A percentile compares a stretch with the other conserved stretches of the same genome.
These are phyloP conservation scores for Petrosia ficiformis DNA, from an alignment of 37 sponge, comb jelly and placozoan species.

Conservation along the genomic window DNA sequence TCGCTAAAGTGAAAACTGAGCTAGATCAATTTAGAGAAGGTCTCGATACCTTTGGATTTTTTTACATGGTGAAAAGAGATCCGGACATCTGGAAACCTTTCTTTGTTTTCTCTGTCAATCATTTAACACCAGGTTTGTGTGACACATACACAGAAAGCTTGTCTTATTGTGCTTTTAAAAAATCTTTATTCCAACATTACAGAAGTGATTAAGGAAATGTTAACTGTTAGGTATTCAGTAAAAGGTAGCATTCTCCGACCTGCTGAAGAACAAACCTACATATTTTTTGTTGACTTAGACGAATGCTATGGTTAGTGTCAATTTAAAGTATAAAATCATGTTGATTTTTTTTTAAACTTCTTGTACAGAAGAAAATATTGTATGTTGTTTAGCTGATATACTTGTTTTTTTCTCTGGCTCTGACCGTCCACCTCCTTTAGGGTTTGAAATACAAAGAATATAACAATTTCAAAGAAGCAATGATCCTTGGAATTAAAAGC, in stretches of 20 bases:
- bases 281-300: constrained; percentile 20
- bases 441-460: not conserved
- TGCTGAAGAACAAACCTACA: constrained; percentile 12
- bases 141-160: not conserved
- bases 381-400: not conserved
- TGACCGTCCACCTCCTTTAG: not conserved
- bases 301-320: constrained; percentile 19
- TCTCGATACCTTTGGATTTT: constrained; percentile 9
- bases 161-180: not conserved
- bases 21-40: constrained; percentile 24
- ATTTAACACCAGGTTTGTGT: constrained; percentile 3
- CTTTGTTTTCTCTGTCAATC: constrained; percentile 1
- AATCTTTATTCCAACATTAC: not conserved
- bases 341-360: not conserved
- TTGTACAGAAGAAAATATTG: not conserved
- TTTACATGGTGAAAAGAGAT: not conserved
- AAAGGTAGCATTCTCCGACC: not conserved
- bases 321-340: not conserved
- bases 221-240: not conserved
- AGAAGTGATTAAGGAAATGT: constrained; percentile 1
- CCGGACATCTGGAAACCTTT: not conserved
- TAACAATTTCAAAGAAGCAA: constrained; percentile 3
- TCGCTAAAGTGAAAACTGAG: constrained; percentile 13
- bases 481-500: constrained; percentile 15
- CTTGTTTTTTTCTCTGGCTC: not conserved